Evolutionary conservation across 2,888 invertebrate genomes (phyloP).

Genomic region (Aleiodes leptofemur): DNA sequence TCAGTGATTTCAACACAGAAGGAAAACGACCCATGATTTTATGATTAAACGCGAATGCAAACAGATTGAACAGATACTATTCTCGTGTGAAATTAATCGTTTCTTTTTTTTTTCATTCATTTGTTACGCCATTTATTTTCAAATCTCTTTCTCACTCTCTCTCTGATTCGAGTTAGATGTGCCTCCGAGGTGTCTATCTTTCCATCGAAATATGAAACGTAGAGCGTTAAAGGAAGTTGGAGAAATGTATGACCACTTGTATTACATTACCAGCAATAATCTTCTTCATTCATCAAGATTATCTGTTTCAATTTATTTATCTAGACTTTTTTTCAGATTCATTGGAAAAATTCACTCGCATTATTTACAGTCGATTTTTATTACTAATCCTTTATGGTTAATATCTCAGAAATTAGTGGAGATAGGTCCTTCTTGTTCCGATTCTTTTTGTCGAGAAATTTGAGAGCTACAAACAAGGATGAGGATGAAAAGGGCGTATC

Average conservation of each 20-base stretch:
- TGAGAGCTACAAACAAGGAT: no score
- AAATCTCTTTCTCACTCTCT: conserved; percentile 39
- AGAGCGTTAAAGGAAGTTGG: conserved; percentile 35
- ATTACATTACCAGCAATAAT: conserved; percentile 50
- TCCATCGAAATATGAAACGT: conserved; percentile 54
- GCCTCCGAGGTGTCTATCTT: no score
- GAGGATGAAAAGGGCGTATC: no score
- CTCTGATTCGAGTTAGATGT: not conserved
- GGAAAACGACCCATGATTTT: conserved; percentile 12
- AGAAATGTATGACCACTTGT: conserved; percentile 53
- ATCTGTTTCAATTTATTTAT: conserved; percentile 17
- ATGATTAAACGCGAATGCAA: conserved; percentile 18
- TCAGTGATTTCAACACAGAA: not conserved
- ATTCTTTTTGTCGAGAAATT: no score
- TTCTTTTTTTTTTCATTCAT: not conserved
- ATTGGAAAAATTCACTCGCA: not conserved
- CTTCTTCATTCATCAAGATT: conserved; percentile 33
- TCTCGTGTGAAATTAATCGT: no score
- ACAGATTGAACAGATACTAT: conserved; percentile 4
- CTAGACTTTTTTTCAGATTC: not conserved
- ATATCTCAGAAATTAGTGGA: no score
- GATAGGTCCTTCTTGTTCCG: no score
- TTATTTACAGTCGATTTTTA: conserved; percentile 1
- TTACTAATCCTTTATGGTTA: no score
- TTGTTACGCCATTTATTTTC: conserved; percentile 1